These are phyloP conservation scores for Eristalinus sepulchralis DNA, from an alignment of 2,888 invertebrate species.

Conservation along the genomic window DNA sequence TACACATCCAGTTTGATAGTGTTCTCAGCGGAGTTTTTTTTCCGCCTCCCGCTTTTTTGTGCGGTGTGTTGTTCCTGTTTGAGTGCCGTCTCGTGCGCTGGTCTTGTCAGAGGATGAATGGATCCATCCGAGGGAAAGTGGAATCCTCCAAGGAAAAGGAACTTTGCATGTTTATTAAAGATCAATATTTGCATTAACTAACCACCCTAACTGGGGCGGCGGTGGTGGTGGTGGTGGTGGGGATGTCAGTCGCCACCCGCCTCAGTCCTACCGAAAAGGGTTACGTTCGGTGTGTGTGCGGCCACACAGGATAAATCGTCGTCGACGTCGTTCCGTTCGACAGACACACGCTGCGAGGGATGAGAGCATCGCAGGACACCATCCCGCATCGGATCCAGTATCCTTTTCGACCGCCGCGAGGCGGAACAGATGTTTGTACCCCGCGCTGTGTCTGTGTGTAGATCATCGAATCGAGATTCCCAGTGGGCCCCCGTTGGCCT, in stretches of 20 bases:
- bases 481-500: constrained; percentile 43
- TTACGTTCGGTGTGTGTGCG: constrained; percentile 21
- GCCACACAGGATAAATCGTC: constrained; percentile 37
- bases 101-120: neutral
- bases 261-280: constrained; percentile 12
- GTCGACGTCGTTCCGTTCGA: neutral
- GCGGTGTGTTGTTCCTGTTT: neutral
- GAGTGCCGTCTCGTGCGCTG: neutral
- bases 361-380: neutral
- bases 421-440: constrained; percentile 53
- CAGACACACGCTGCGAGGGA: neutral
- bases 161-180: constrained; percentile 72
- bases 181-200: constrained; percentile 72
- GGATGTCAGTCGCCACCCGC: neutral
- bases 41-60: neutral
- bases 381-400: neutral
- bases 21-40: neutral
- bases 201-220: constrained; percentile 38
- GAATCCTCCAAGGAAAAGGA: constrained; percentile 66
- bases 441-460: constrained; percentile 31
- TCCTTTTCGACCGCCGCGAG: constrained; percentile 26
- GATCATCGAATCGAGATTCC: constrained; percentile 51
- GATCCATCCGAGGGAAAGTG: constrained; percentile 43
- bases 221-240: too few relatives aligned
- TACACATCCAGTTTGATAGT: constrained; percentile 9